Conservation (phyloP, 1,140 invertebrate genomes). For the Apis dorsata region DNA sequence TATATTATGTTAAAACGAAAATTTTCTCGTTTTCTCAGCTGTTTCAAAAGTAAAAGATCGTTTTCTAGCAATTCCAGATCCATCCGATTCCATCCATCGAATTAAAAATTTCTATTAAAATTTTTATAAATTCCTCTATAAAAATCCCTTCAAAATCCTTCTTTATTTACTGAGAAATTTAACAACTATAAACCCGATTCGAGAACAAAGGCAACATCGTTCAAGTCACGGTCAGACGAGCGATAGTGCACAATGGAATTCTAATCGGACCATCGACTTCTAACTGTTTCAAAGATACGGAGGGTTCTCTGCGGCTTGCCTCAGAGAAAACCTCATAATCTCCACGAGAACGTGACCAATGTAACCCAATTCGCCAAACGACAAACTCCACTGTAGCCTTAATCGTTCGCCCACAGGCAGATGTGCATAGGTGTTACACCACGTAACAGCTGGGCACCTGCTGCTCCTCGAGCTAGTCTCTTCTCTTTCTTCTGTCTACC, state of each 20-base stretch:
- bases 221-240: constrained; percentile 18
- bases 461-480: constrained; percentile 17
- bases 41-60: too few relatives aligned
- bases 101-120: too few relatives aligned
- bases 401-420: constrained; percentile 49
- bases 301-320: not conserved
- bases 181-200: not conserved
- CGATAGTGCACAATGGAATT: constrained; percentile 25
- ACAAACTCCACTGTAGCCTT: constrained; percentile 1
- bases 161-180: too few relatives aligned
- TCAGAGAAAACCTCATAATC: constrained; percentile 22
- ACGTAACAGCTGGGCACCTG: constrained; percentile 43
- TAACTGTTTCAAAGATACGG: constrained; percentile 25
- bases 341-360: constrained; percentile 45
- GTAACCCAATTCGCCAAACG: constrained; percentile 47
- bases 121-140: too few relatives aligned
- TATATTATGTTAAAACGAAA: too few relatives aligned
- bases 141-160: not conserved
- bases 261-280: constrained; percentile 41
- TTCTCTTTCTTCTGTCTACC: not conserved
- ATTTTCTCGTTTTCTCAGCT: too few relatives aligned
- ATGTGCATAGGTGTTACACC: not conserved
- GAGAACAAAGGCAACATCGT: not conserved
- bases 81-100: too few relatives aligned
- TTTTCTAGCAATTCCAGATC: too few relatives aligned